Evolutionary conservation across 2,797 vertebrate species (phyloP), one percentile per base, ranked within the genome.

Genomic region (Pitangus sulphuratus): DNA sequence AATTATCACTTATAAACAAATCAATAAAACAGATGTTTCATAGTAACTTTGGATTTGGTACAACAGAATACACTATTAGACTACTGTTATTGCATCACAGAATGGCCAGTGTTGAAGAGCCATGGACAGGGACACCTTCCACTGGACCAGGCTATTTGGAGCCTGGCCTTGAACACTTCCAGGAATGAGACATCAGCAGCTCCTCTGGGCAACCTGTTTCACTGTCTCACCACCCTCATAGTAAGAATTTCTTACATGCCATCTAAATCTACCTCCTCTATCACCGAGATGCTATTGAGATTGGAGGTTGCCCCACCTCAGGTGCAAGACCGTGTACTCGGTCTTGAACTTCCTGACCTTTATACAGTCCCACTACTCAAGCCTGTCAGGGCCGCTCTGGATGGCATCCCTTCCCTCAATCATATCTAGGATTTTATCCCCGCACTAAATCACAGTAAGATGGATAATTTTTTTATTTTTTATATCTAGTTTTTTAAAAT

Each of bases 11-110:
- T 44, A 54, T 11, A 75, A 82, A 47, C 25, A 61, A 48, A 65
- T 44, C 6, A 26, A 31, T 25, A 33, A 39, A 89, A 24, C 19
- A 26, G 1, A 0, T 9, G 9, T 72, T 58, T 64, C 1, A 1
- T 14, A 54, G n/a, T 40, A 54, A 45, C 45, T 77, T 33, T 16
- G 48, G 11, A 45, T 50, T 72, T 78, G 16, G 17, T 44, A 33
- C 15, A 66, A 80, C 0, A 1, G 31, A 47, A 75, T 54, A 60
- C 33, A 40, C 21, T 40, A 37, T 18, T 24, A 71, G 28, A 66
- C 22, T 18, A 30, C 14, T 72, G 40, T 61, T 26, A 58, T 0
- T 42, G 37, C 65, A 70, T 37, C n/a, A 47, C 0, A 58, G 45
- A 80, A 58, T 25, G 20, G 65, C 20, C 30, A 53, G 33, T 11